Conservation (phyloP, 2,888 invertebrate genomes). For the Chaetoderma sp. region DNA sequence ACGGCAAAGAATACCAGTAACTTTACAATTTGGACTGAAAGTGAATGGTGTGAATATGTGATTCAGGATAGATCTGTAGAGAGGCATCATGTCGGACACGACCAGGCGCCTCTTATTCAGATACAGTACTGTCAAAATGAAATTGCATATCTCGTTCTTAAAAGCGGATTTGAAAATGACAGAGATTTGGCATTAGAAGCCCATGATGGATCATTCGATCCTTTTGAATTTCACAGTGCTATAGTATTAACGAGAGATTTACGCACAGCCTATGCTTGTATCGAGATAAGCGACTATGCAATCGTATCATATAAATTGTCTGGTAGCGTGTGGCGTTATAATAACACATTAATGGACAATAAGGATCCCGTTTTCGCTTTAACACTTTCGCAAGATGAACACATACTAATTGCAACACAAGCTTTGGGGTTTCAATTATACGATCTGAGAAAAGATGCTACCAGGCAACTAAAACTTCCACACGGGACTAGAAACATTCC, state of each 20-base stretch:
- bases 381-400: constrained; percentile 85
- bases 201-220: constrained; percentile 52
- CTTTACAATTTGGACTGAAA: constrained; percentile 59
- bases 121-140: constrained; percentile 44
- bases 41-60: constrained; percentile 57
- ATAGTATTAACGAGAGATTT: constrained; percentile 58
- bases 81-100: constrained; percentile 41
- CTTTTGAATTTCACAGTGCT: constrained; percentile 68
- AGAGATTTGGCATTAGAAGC: constrained; percentile 64
- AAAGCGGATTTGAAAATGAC: constrained; percentile 54
- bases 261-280: constrained; percentile 62
- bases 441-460: constrained; percentile 63
- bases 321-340: constrained; percentile 58
- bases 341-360: constrained; percentile 62
- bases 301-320: constrained; percentile 60
- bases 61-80: constrained; percentile 50
- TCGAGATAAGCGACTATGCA: constrained; percentile 66
- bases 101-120: constrained; percentile 52
- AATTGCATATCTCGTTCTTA: constrained; percentile 49
- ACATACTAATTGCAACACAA: constrained; percentile 79
- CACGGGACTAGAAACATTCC: constrained; percentile 90
- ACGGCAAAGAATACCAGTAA: constrained; percentile 59
- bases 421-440: constrained; percentile 69
- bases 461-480: constrained; percentile 59
- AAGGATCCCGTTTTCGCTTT: constrained; percentile 70